Base-by-base conservation (phyloP, 2,113 vertebrate genomes). In the Brachyistius frenatus region DNA sequence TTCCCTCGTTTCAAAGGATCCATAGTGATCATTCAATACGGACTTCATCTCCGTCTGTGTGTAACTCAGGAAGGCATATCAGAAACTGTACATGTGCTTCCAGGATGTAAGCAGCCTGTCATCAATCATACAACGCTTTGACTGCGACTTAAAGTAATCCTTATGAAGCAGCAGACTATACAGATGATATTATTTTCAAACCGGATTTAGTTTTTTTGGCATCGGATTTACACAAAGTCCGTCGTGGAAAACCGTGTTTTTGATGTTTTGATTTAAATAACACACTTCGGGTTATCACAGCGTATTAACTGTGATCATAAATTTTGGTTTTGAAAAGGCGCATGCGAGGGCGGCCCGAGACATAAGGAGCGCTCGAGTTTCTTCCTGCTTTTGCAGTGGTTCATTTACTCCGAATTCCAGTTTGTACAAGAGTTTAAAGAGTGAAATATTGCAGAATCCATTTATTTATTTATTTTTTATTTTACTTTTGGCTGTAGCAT, bases 101-200 rank as follows among this genome's bases (percentile, higher is more conserved):
- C 44, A 16, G 30, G 65, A 23, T 74, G 73, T 74, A 75, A 81
- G 83, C 79, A 75, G 63, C 35, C 74, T 76, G 70, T 88, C 89
- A 63, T 78, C 86, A 63, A 36, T 63, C 32, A 57, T 46, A 30
- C 55, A 14, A 6, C 6, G 37, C 54, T 66, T 87, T 87, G 77
- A 80, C 36, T 77, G 23, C 74, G 86, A 71, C 86, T 70, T 69
- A 78, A 58, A 50, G 57, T 46, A 52, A 76, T 78, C 69, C 56
- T 13, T 3, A 44, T 56, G 65, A 87, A 62, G 73, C 37, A 50
- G 33, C 53, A 23, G 81, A 69, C 49, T 66, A 61, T 62, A 53
- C 76, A 30, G 9, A 30, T 50, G 61, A 8, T 71, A 67, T 77
- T 66, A 15, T 31, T 56, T 80, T 83, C 64, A 77, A 54, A 30